A percentile compares a stretch with the other conserved stretches of the same genome.
phyloP scores from a whole-genome alignment of 2,888 invertebrate species.

The Hirtodrosophila cameraria region DNA sequence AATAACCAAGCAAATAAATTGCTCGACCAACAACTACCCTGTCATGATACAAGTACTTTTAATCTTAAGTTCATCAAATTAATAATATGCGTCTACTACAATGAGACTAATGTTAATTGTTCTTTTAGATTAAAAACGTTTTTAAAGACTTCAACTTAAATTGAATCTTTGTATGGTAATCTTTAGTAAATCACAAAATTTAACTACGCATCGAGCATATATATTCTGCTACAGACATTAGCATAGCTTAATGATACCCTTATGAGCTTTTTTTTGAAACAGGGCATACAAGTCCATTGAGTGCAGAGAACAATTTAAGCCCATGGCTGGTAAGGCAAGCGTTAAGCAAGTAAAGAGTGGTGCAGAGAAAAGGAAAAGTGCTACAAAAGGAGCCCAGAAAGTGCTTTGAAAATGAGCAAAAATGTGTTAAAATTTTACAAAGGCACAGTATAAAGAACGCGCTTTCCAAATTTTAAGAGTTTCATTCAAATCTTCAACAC shows the following conservation, averaged over 20 bases:
- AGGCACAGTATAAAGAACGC: background rate
- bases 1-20: background rate
- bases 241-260: background rate
- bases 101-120: too few relatives aligned
- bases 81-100: too few relatives aligned
- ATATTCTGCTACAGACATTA: too few relatives aligned
- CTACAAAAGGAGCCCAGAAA: slow-evolving; percentile 21
- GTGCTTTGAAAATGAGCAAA: slow-evolving; percentile 12
- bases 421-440: background rate
- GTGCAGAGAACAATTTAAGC: slow-evolving; percentile 3
- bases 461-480: background rate
- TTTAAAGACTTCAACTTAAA: too few relatives aligned
- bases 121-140: too few relatives aligned
- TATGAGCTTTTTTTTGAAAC: too few relatives aligned
- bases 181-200: too few relatives aligned
- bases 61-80: too few relatives aligned
- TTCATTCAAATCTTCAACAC: background rate
- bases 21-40: too few relatives aligned
- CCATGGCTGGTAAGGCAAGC: slow-evolving; percentile 30
- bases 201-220: too few relatives aligned
- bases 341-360: slow-evolving; percentile 41
- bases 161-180: too few relatives aligned
- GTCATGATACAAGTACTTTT: too few relatives aligned
- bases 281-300: slow-evolving; percentile 27
- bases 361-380: slow-evolving; percentile 9